Evolutionary conservation across 2,113 vertebrate species (phyloP).

Genomic region (Microcebus tavaratra): DNA sequence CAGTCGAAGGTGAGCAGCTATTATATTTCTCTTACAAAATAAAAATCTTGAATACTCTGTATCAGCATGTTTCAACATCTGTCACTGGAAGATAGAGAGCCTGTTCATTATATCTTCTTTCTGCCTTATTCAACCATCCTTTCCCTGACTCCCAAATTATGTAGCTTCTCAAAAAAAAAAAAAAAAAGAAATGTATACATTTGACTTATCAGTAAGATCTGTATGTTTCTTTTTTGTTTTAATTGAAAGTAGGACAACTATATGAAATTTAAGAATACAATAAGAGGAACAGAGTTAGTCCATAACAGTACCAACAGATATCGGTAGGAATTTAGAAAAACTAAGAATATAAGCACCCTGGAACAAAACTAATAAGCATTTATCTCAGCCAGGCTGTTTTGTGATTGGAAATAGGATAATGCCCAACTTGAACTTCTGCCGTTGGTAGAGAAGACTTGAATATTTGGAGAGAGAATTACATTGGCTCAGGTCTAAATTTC

Average conservation of each 20-base stretch:
- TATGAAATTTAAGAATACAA: neutral
- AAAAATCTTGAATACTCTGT: neutral
- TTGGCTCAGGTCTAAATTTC: neutral
- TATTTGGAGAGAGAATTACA: neutral
- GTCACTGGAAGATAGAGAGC: neutral
- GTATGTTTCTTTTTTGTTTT: neutral
- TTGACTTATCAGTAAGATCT: neutral
- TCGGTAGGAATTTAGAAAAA: neutral
- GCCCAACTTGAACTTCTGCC: constrained; percentile 8
- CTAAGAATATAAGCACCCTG: neutral
- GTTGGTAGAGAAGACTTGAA: neutral
- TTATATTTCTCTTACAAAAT: neutral
- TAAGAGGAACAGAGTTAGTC: neutral
- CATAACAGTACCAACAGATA: neutral
- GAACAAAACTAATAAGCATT: neutral
- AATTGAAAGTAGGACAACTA: neutral
- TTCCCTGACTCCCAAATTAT: too few species aligned
- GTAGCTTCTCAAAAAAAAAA: neutral
- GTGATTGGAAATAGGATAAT: neutral
- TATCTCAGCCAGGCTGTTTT: neutral
- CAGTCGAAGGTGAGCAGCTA: neutral
- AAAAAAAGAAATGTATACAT: neutral
- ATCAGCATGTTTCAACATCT: neutral
- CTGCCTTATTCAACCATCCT: rapidly evolving
- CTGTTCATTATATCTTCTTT: neutral